phyloP scores from a whole-genome alignment of 2,113 vertebrate genomes.

The Pomatorhinus ruficollis region DNA sequence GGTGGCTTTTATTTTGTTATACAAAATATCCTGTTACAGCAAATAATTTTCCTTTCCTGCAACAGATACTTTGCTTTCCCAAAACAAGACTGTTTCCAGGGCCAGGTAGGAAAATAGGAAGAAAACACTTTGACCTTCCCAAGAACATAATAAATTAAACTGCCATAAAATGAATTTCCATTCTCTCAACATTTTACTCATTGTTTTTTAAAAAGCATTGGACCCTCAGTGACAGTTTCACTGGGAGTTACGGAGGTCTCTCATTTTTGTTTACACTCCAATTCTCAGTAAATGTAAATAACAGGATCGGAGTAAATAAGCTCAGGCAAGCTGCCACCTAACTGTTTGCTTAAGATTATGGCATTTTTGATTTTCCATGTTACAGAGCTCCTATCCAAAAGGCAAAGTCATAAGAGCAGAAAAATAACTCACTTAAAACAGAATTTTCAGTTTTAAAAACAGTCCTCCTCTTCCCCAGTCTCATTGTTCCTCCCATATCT shows the following conservation, averaged over 20 bases:
- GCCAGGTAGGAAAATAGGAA: not conserved
- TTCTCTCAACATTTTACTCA: not conserved
- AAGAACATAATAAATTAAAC: not conserved
- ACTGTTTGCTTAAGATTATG: not conserved
- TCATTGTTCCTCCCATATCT: constrained; percentile 80
- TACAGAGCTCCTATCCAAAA: not conserved
- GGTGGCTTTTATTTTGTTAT: not conserved
- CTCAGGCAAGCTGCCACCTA: not conserved
- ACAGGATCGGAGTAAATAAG: not conserved
- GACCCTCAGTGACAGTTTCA: not conserved
- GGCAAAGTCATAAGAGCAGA: not conserved
- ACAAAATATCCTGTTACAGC: not conserved
- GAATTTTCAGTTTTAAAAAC: constrained; percentile 78
- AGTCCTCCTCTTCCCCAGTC: constrained; percentile 79
- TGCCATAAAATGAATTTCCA: not conserved
- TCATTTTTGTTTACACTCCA: not conserved
- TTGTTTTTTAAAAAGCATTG: not conserved
- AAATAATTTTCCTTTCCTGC: not conserved
- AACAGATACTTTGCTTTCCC: not conserved
- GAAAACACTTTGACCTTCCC: not conserved
- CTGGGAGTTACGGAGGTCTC: not conserved
- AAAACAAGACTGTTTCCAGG: not conserved
- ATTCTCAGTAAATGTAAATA: not conserved
- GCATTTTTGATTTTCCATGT: not conserved
- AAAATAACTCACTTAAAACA: constrained; percentile 72